Evolutionary conservation across 2,888 invertebrate genomes (phyloP), one percentile per base, ranked within the genome.

Genomic region (Frankliniella fusca): DNA sequence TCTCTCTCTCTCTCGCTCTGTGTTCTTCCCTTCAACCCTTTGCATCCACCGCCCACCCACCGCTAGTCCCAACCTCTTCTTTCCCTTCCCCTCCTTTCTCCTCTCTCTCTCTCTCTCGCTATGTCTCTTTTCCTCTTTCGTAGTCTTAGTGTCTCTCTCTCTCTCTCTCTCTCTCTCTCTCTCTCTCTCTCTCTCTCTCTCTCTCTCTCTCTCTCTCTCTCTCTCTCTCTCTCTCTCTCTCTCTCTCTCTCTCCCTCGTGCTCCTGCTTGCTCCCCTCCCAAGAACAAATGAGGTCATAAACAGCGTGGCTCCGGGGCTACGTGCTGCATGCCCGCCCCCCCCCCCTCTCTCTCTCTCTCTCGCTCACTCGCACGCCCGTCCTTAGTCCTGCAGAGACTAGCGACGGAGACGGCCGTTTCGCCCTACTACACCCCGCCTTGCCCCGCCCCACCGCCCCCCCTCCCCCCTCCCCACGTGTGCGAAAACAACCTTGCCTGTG

Each of bases 101-200:
- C 38, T 38, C 38, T 38, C 38, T 5, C 38, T 38, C 61, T 15
- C 61, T 61, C 61, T 61, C 61, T 61, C 61, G n/a, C n/a, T n/a
- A n/a, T n/a, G n/a, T 61, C 61, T 61, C 61, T n/a, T n/a, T n/a
- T n/a, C n/a, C n/a, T n/a, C n/a, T n/a, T n/a, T n/a, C n/a, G n/a
- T n/a, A n/a, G n/a, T n/a, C n/a, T n/a, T n/a, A n/a, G n/a, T n/a
- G n/a, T 48, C 28, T 38, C 76, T 82, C 65, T 79, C 80, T 82
- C 70, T 80, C 80, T 20, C 28, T 48, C 54, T 38, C 80, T 81
- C 70, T n/a, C 50, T 61, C 54, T 80, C 81, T 81, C 65, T 81
- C 81, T 54, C 81, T 81, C 81, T 84, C 80, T 48, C 83, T 8
- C 83, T 83, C 70, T 50, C 82, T 48, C 80, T 80, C 80, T 81